These are phyloP conservation scores for Spongilla lacustris DNA, from an alignment of 37 sponge, comb jelly and placozoan species.

Conservation along the genomic window DNA sequence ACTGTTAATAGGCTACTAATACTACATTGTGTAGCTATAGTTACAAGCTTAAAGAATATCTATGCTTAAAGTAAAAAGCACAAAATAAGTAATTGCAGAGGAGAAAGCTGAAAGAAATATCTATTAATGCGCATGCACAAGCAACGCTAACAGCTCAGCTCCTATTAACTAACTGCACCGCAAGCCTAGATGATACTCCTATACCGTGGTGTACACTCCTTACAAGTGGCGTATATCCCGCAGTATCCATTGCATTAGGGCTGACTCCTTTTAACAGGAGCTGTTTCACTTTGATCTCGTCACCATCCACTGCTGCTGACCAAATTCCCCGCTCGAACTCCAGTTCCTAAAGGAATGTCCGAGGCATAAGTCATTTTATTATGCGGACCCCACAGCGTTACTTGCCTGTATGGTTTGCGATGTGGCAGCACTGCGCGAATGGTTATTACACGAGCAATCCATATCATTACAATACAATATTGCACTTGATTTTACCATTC, in stretches of 20 bases:
- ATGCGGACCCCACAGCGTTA: background rate
- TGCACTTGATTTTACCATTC: background rate
- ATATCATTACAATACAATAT: background rate
- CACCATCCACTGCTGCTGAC: constrained; percentile 85
- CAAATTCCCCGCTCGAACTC: constrained; percentile 92
- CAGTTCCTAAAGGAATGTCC: constrained; percentile 45
- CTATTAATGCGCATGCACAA: too few relatives aligned
- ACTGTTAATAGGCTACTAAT: too few relatives aligned
- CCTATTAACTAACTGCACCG: too few relatives aligned
- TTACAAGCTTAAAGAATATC: too few relatives aligned
- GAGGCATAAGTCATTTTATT: background rate
- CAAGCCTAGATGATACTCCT: background rate
- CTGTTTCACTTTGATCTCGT: constrained; percentile 37
- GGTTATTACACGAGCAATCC: background rate
- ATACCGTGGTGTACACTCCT: background rate
- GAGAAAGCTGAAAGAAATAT: too few relatives aligned
- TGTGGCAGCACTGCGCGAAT: constrained; percentile 5
- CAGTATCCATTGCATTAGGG: constrained; percentile 55
- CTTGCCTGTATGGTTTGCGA: constrained; percentile 67
- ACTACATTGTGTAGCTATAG: too few relatives aligned
- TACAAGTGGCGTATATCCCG: constrained; percentile 90
- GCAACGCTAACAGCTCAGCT: too few relatives aligned
- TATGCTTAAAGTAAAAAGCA: too few relatives aligned
- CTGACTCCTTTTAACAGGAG: constrained; percentile 28
- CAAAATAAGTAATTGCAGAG: too few relatives aligned